A percentile compares a stretch with the other conserved stretches of the same genome.
Conservation (phyloP, 2,113 vertebrate species). For the Zapus hudsonius region DNA sequence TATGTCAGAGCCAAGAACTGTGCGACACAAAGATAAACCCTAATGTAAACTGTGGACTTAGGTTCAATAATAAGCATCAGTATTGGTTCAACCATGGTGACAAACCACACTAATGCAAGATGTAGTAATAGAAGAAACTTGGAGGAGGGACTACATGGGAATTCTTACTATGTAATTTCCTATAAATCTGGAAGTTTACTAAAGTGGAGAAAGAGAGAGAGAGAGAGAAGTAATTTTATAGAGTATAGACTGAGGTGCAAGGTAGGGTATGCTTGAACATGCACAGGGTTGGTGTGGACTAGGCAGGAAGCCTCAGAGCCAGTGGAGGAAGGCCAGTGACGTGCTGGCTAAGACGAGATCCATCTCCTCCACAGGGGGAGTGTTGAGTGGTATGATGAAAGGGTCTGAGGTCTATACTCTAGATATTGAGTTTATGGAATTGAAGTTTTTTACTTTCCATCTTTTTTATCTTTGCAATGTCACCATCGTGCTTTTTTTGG, state of each 20-base stretch:
- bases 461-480: neutral
- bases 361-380: neutral
- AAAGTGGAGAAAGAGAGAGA: slow-evolving; percentile 8
- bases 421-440: neutral
- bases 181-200: slow-evolving; percentile 20
- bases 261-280: neutral
- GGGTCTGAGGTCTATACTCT: neutral
- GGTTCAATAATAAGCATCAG: neutral
- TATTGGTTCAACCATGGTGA: slow-evolving; percentile 1
- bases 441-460: slow-evolving; percentile 5
- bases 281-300: neutral
- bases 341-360: neutral
- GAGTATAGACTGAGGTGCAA: neutral
- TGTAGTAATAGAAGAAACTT: neutral
- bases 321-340: neutral
- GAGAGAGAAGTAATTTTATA: neutral
- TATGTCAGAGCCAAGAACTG: slow-evolving; percentile 23
- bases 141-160: neutral
- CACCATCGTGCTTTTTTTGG: neutral
- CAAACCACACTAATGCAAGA: neutral
- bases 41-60: neutral
- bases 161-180: slow-evolving; percentile 32
- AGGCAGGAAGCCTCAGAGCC: neutral
- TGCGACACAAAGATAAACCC: neutral
- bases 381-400: slow-evolving; percentile 22